Conservation (phyloP, 2,888 invertebrate genomes). For the Acanthosoma haemorrhoidale region DNA sequence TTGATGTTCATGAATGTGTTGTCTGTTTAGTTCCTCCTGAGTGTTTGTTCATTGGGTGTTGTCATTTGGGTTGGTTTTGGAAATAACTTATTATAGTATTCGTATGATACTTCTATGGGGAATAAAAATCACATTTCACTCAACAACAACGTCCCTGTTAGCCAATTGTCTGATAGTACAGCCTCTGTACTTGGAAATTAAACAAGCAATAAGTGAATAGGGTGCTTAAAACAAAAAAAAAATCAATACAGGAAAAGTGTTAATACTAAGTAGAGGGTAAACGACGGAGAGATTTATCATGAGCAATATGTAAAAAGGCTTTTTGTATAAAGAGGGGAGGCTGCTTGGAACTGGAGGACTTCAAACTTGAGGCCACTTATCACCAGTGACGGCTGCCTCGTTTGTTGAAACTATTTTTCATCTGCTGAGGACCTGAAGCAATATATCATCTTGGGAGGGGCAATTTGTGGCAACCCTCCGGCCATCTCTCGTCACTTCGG, state of each 20-base stretch:
- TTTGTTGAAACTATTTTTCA: constrained; percentile 27
- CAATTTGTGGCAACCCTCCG: neutral
- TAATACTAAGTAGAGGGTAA: neutral
- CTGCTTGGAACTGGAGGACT: constrained; percentile 1
- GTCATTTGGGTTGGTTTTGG: too few species aligned
- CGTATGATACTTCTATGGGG: too few species aligned
- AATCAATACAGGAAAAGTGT: neutral
- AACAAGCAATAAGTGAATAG: neutral
- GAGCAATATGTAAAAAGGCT: neutral
- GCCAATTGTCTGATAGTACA: too few species aligned
- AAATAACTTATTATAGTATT: too few species aligned
- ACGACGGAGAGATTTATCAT: neutral
- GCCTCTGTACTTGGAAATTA: too few species aligned
- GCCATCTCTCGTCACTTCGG: neutral
- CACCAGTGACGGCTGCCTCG: constrained; percentile 13
- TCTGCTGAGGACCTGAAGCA: constrained; percentile 1
- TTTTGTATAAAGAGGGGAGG: neutral
- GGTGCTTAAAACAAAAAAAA: neutral
- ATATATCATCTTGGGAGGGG: constrained; percentile 9
- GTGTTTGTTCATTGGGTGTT: too few species aligned
- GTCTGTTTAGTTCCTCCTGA: too few species aligned
- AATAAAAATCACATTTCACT: too few species aligned
- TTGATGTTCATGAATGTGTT: too few species aligned
- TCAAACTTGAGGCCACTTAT: constrained; percentile 15
- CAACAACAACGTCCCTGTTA: too few species aligned